Base-by-base conservation (phyloP, 2,888 invertebrate species). In the Platerodrilus igneus region DNA sequence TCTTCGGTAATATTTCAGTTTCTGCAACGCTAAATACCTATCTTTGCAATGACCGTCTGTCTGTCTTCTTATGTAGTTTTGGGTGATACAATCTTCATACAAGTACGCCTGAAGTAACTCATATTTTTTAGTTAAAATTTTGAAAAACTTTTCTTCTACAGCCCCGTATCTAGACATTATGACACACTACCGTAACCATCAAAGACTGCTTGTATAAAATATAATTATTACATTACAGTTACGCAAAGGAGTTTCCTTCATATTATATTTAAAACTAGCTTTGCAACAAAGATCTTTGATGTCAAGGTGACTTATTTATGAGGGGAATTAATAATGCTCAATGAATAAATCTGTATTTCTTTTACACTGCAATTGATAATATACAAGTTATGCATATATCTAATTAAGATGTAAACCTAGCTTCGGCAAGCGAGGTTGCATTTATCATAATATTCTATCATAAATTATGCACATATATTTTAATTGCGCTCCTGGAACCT, bases 361-460 rank as follows among this genome's bases (percentile, higher is more conserved):
- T n/a, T n/a, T n/a, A n/a, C n/a, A n/a, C n/a, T n/a, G n/a, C n/a
- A n/a, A n/a, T n/a, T n/a, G n/a, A n/a, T n/a, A n/a, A n/a, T n/a
- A n/a, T n/a, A n/a, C n/a, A n/a, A n/a, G n/a, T 40, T 40, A 39
- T 39, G 37, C 32, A 25, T 15, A 16, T 13, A 30, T 37, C 26
- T 43, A 40, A 47, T 42, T 42, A 43, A 42, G 42, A 42, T 42
- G 40, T 20, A 22, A 34, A 35, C 30, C 35, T 42, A 42, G 35
- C 41, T 33, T 25, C 30, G 30, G 23, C 8, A 36, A 44, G 25
- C 27, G 40, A 34, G 33, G 27, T 11, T 13, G 20, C 25, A 20
- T 36, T 40, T 23, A 40, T 45, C 33, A 30, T 33, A 22, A 11
- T 9, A 15, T 20, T n/a, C n/a, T 31, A 32, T 32, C 32, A 25